Base-by-base conservation (phyloP, 2,888 invertebrate species). In the Carterocephalus palaemon region DNA sequence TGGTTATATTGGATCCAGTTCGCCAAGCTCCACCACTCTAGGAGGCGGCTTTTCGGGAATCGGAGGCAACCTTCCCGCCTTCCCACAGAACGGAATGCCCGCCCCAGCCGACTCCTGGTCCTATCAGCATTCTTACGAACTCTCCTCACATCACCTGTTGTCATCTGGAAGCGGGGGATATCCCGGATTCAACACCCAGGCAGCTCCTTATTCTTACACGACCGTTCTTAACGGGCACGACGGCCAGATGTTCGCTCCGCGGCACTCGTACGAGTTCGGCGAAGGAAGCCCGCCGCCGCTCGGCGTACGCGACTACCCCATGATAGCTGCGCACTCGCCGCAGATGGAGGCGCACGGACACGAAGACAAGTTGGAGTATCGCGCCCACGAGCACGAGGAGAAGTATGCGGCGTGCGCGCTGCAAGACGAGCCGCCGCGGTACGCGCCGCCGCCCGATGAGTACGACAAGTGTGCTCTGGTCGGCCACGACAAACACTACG, bases 31-130 rank as follows among this genome's bases (percentile, higher is more conserved):
- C 1, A 90, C 89, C 29, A 90, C 90, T 19, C 67, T 91, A 39
- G 91, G 92, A 3, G 91, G 92, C 19, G 90, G 90, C 3, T 89
- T 89, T 53, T 79, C 89, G 28, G 75, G 80, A 37, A 82, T 88
- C 47, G 79, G 81, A 19, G 83, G 84, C 10, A 83, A 79, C 54
- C 58, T 86, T 22, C 82, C 85, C n/a, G 73, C 84, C 2, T 90
- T 90, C 59, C 89, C 90, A 1, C 90, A 90, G 64, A 87, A 86
- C 60, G 89, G 90, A 1, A 76, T 90, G 2, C 77, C 92, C 54
- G 87, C 91, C 47, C 92, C 93, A 1, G 91, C 93, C 1, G 94
- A 94, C 64, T 91, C 93, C 36, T 95, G 94, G 94, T 91, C 91
- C 0, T 93, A 93, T 64, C 92, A 93, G 56, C 90, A 93, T 23